phyloP scores from a whole-genome alignment of 2,888 invertebrate species.

The Taphrorychus bicolor region DNA sequence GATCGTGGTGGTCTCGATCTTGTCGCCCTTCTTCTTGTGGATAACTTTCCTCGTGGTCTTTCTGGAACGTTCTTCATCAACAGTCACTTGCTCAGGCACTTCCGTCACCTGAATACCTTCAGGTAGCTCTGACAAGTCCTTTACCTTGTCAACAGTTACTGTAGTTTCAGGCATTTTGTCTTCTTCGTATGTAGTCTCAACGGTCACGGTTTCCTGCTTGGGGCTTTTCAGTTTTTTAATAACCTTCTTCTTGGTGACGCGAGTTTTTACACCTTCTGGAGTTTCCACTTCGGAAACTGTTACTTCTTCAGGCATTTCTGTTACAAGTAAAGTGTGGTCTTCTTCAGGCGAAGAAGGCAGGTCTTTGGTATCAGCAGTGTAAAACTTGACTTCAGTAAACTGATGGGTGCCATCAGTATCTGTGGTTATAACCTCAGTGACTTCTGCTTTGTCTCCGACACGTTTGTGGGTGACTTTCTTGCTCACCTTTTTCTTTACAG shows the following conservation, averaged over 20 bases:
- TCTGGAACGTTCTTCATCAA: conserved; percentile 44
- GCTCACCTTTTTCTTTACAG: conserved; percentile 56
- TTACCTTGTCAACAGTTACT: conserved; percentile 50
- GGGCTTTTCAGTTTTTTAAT: conserved; percentile 53
- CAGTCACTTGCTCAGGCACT: conserved; percentile 48
- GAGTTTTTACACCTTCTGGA: conserved; percentile 46
- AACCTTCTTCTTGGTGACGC: conserved; percentile 52
- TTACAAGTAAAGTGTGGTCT: conserved; percentile 45
- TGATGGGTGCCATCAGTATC: conserved; percentile 40
- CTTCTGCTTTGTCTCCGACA: conserved; percentile 52
- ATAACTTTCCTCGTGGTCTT: conserved; percentile 56
- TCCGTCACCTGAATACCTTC: conserved; percentile 43
- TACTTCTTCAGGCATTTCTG: conserved; percentile 49
- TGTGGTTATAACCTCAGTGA: conserved; percentile 49
- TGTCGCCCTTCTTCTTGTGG: conserved; percentile 51
- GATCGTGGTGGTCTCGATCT: conserved; percentile 46
- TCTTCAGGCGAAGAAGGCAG: conserved; percentile 33
- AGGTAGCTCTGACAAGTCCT: conserved; percentile 44
- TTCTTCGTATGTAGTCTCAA: conserved; percentile 62
- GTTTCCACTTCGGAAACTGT: conserved; percentile 46
- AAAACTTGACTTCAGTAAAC: conserved; percentile 37
- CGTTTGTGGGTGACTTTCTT: conserved; percentile 61
- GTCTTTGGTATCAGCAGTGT: conserved; percentile 14
- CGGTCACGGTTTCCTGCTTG: conserved; percentile 54
- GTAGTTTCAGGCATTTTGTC: conserved; percentile 54